Evolutionary conservation across 2,888 invertebrate genomes (phyloP).

Genomic region (Drosophila rubida): DNA sequence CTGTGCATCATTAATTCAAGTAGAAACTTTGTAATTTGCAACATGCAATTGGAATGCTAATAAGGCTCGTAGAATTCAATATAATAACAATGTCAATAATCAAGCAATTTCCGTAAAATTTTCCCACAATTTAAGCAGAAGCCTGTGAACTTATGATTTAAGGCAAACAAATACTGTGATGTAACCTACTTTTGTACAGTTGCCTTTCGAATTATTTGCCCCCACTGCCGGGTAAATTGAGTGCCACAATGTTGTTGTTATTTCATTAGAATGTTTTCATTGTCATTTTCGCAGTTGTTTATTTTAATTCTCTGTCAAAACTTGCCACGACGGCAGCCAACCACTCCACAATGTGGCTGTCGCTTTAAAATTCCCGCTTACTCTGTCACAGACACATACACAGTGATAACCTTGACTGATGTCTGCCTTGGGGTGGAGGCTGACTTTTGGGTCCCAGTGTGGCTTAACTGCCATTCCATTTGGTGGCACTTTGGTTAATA

Average conservation of each 20-base stretch:
- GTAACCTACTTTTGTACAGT: constrained; percentile 11
- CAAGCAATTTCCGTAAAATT: background rate
- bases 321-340: constrained; percentile 24
- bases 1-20: background rate
- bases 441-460: background rate
- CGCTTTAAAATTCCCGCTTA: constrained; percentile 7
- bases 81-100: background rate
- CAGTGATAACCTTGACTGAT: background rate
- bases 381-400: background rate
- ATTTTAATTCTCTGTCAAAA: constrained; percentile 68
- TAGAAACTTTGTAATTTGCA: background rate
- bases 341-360: constrained; percentile 45
- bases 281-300: constrained; percentile 45
- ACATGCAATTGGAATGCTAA: background rate
- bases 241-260: constrained; percentile 43
- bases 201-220: constrained; percentile 1
- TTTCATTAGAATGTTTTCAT: constrained; percentile 46
- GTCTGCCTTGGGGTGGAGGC: background rate
- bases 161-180: background rate
- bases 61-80: background rate
- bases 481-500: constrained; percentile 5
- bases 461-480: background rate
- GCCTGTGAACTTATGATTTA: background rate
- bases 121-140: background rate
- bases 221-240: background rate